A percentile compares a stretch with the other conserved stretches of the same genome.
Evolutionary conservation across 2,113 vertebrate species (phyloP).

Genomic region (Grantiella picta): DNA sequence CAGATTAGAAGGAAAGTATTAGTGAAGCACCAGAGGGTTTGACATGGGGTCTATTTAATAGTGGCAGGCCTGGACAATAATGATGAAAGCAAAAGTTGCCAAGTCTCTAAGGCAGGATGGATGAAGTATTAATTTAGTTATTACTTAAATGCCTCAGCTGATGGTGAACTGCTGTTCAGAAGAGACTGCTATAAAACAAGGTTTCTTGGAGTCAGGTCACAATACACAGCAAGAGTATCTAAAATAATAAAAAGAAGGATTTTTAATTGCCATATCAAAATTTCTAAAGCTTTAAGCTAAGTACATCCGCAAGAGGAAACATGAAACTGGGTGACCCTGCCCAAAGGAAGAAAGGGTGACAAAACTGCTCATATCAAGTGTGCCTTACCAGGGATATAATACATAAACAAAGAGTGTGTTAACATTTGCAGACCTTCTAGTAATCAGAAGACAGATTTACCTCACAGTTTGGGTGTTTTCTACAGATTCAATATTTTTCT

Average conservation of each 20-base stretch:
- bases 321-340: background rate
- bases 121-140: slow-evolving; percentile 20
- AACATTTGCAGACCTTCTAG: background rate
- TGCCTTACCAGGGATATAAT: background rate
- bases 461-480: background rate
- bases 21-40: slow-evolving; percentile 3
- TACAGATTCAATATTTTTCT: background rate
- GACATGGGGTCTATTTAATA: background rate
- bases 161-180: slow-evolving; percentile 17
- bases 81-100: slow-evolving; percentile 12
- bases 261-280: background rate
- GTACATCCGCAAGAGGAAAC: background rate
- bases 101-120: slow-evolving; percentile 6
- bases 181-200: slow-evolving; percentile 24
- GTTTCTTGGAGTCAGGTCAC: background rate
- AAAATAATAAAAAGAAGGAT: background rate
- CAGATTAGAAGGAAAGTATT: slow-evolving; percentile 26
- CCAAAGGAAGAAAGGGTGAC: background rate
- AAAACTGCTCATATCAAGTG: background rate
- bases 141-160: background rate
- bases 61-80: background rate
- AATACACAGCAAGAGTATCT: slow-evolving; percentile 15
- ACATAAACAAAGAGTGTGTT: background rate
- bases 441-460: background rate
- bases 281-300: background rate